Conservation (phyloP, 2,888 invertebrate species). For the Sarcophaga carnaria region DNA sequence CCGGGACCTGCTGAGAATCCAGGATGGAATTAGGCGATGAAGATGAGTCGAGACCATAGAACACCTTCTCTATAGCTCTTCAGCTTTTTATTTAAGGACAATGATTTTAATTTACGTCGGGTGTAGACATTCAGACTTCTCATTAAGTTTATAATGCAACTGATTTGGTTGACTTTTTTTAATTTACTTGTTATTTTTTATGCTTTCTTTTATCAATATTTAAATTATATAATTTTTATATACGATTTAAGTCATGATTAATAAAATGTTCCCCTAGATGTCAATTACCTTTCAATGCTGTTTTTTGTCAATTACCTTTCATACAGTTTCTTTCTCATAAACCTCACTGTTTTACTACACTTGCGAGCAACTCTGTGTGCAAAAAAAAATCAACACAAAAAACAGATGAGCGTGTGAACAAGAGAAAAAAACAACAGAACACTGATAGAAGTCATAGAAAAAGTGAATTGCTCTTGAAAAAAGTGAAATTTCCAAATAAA, state of each 20-base stretch:
- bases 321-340: neutral
- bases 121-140: too few species aligned
- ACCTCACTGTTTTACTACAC: neutral
- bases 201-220: too few species aligned
- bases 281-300: neutral
- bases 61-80: too few species aligned
- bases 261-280: constrained; percentile 1
- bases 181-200: too few species aligned
- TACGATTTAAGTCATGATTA: neutral
- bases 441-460: constrained; percentile 12
- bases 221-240: too few species aligned
- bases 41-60: too few species aligned
- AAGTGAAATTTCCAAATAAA: constrained; percentile 50
- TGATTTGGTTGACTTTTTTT: too few species aligned
- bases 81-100: too few species aligned
- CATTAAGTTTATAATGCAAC: too few species aligned
- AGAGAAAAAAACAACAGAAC: constrained; percentile 7
- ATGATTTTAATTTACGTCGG: too few species aligned
- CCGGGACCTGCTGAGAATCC: too few species aligned
- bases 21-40: too few species aligned
- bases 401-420: constrained; percentile 45
- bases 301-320: neutral
- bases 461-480: constrained; percentile 55
- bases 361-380: constrained; percentile 4
- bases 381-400: constrained; percentile 7